These are phyloP conservation scores for Drosophila malerkotliana DNA, from an alignment of 1,140 invertebrate species.

Conservation along the genomic window DNA sequence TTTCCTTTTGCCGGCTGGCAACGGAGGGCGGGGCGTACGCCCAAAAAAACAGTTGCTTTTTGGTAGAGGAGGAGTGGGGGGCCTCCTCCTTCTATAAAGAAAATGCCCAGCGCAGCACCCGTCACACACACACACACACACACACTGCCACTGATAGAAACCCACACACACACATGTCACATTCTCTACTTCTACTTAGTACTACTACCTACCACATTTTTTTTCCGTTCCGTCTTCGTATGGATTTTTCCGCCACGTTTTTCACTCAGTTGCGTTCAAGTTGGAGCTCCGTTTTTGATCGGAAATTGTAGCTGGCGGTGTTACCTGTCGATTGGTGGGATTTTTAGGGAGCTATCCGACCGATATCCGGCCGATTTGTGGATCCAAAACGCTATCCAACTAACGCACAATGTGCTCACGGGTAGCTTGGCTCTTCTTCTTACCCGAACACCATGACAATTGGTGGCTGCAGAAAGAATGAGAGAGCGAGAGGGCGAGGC, in stretches of 20 bases:
- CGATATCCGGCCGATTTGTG: conserved; percentile 31
- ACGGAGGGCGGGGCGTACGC: conserved; percentile 16
- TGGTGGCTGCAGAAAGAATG: conserved; percentile 73
- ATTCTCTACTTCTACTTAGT: conserved; percentile 46
- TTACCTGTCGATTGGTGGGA: conserved; percentile 54
- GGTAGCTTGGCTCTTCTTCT: conserved; percentile 50
- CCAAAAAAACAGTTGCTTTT: conserved; percentile 41
- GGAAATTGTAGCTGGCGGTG: conserved; percentile 49
- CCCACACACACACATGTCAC: conserved; percentile 49
- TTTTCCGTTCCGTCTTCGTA: conserved; percentile 56
- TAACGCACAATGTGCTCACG: conserved; percentile 69
- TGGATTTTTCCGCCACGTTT: conserved; percentile 80
- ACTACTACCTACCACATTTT: conserved; percentile 67
- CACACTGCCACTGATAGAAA: conserved; percentile 26
- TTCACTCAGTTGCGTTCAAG: conserved; percentile 57
- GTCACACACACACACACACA: conserved; percentile 38
- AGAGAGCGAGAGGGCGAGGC: conserved; percentile 41
- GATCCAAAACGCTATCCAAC: conserved; percentile 44
- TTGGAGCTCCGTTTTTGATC: conserved; percentile 43
- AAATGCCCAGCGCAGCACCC: conserved; percentile 75
- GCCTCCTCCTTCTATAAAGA: conserved; percentile 34
- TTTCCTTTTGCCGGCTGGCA: conserved; percentile 26
- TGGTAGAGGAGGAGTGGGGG: not conserved
- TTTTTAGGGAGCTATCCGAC: conserved; percentile 28
- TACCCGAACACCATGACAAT: conserved; percentile 66